phyloP scores from a whole-genome alignment of 2,113 vertebrate species.

The Antigone vipio region DNA sequence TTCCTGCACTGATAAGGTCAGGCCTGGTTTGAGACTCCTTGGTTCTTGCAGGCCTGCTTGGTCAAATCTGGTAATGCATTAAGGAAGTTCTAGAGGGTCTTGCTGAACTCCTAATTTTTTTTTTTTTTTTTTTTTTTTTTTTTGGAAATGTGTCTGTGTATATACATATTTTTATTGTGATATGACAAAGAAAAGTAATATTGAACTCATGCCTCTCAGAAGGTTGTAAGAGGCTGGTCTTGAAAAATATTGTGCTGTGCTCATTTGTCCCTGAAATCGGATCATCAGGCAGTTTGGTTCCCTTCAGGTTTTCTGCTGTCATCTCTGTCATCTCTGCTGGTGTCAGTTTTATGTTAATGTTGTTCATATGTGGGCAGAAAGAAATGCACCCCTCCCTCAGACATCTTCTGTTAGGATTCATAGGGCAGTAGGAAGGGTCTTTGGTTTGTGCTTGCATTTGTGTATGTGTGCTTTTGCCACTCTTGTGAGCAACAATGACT shows the following conservation, averaged over 20 bases:
- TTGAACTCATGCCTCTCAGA: neutral
- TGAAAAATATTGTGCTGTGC: neutral
- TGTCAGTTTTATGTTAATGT: neutral
- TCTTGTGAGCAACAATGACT: neutral
- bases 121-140: neutral
- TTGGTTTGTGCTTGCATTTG: neutral
- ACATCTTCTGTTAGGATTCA: neutral
- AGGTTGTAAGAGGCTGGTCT: neutral
- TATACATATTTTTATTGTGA: neutral
- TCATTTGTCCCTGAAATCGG: neutral
- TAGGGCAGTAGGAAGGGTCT: neutral
- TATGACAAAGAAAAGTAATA: neutral
- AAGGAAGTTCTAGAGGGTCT: neutral
- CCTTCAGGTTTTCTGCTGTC: neutral
- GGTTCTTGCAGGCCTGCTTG: neutral
- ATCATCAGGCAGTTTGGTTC: neutral
- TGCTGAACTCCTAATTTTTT: neutral
- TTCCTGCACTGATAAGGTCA: neutral
- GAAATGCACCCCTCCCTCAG: accelerated
- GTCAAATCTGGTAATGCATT: neutral
- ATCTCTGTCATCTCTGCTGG: neutral
- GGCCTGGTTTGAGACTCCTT: neutral
- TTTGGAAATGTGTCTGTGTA: neutral
- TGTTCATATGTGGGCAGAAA: neutral
- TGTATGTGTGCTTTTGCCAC: neutral